Percentiles rank a stretch among this genome's conserved stretches.
Conservation (phyloP, 2,113 vertebrate genomes). For the Microtus richardsoni region DNA sequence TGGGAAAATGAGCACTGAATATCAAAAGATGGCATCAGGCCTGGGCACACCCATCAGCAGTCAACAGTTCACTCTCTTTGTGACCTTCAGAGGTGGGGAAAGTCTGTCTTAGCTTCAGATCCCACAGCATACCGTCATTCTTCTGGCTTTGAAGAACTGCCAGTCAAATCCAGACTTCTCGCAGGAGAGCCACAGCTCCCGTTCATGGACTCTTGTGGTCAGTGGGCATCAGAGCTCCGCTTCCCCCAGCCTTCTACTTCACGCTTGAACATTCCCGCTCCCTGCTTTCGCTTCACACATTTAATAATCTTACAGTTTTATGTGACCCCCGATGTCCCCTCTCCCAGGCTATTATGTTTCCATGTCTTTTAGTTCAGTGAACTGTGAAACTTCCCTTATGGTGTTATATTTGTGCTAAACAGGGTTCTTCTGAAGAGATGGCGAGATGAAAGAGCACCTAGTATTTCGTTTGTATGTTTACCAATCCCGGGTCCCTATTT, state of each 20-base stretch:
- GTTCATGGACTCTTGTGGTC: not conserved
- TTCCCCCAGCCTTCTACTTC: not conserved
- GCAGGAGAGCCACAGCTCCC: too few species aligned
- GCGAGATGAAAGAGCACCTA: not conserved
- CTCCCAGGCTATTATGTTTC: not conserved
- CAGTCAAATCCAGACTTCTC: not conserved
- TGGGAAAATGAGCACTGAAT: not conserved
- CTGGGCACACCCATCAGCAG: not conserved
- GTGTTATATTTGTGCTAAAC: not conserved
- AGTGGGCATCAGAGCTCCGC: not conserved
- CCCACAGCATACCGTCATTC: not conserved
- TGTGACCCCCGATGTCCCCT: not conserved
- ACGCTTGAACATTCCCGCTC: not conserved
- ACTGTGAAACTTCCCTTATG: not conserved
- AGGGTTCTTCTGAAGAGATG: constrained; percentile 18
- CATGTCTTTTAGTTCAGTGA: not conserved
- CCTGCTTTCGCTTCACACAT: not conserved
- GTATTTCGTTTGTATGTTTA: not conserved
- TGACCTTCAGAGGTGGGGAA: not conserved
- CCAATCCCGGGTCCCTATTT: not conserved
- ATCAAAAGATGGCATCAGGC: not conserved
- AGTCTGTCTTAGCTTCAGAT: not conserved
- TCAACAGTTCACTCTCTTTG: fast-evolving
- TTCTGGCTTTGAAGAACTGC: not conserved
- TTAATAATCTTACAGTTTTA: not conserved